phyloP scores from a whole-genome alignment of 2,888 invertebrate species.

The Blomia tropicalis region DNA sequence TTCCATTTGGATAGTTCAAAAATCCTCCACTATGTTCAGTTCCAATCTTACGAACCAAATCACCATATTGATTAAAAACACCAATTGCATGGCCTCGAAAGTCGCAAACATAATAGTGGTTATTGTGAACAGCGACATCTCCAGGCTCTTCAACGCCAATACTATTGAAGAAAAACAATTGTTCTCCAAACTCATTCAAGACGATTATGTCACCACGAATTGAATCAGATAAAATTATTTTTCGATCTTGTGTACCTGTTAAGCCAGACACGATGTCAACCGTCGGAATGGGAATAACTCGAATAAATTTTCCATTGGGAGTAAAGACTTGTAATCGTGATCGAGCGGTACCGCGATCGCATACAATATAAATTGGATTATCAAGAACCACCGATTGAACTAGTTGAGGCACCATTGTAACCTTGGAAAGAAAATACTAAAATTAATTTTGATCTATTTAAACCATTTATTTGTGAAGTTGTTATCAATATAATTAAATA shows the following conservation, averaged over 20 bases:
- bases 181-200: slow-evolving; percentile 38
- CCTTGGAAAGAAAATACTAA: too few species aligned
- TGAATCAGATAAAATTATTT: slow-evolving; percentile 40
- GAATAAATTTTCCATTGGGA: not conserved
- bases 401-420: slow-evolving; percentile 5
- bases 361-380: slow-evolving; percentile 33
- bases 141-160: slow-evolving; percentile 40
- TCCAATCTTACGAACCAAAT: slow-evolving; percentile 38
- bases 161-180: slow-evolving; percentile 40
- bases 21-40: slow-evolving; percentile 32
- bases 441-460: not conserved
- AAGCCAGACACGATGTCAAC: slow-evolving; percentile 20
- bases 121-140: slow-evolving; percentile 37
- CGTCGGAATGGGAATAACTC: not conserved
- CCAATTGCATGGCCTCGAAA: slow-evolving; percentile 41
- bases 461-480: too few species aligned
- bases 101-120: slow-evolving; percentile 39
- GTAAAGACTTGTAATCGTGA: slow-evolving; percentile 40
- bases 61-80: slow-evolving; percentile 38
- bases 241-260: slow-evolving; percentile 23
- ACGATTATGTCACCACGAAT: slow-evolving; percentile 40
- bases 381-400: not conserved
- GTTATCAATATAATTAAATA: not conserved
- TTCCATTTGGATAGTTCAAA: slow-evolving; percentile 39
- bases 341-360: slow-evolving; percentile 40